Conservation (phyloP, 2,113 vertebrate genomes). For the Trichechus manatus region DNA sequence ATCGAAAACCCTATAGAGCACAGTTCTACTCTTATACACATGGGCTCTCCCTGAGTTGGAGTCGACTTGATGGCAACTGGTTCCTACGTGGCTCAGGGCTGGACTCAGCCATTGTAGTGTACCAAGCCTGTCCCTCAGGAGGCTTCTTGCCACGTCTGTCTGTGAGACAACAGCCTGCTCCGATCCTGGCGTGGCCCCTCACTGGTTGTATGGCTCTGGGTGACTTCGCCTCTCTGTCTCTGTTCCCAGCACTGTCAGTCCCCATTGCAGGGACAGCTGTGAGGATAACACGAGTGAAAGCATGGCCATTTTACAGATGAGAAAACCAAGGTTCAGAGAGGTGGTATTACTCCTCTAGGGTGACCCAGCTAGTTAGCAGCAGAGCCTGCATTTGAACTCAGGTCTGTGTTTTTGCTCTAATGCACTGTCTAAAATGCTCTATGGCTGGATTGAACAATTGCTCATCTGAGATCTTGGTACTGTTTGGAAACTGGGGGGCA, state of each 20-base stretch:
- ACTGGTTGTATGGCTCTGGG: accelerated
- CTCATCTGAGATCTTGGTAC: background rate
- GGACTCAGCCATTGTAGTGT: background rate
- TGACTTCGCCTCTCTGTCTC: background rate
- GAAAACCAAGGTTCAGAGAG: background rate
- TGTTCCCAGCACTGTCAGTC: background rate
- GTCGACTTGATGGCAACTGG: background rate
- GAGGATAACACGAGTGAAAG: background rate
- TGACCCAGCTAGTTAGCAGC: background rate
- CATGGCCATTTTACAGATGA: background rate
- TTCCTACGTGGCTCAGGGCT: background rate
- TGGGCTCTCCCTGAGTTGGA: background rate
- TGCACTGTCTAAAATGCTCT: background rate
- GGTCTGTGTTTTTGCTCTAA: background rate
- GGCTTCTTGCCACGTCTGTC: background rate
- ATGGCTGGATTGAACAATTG: background rate
- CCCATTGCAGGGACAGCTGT: no score
- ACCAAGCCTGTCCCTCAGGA: background rate
- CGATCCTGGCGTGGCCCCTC: background rate
- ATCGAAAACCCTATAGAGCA: background rate
- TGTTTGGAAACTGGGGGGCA: accelerated
- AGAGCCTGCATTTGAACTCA: background rate
- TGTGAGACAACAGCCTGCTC: background rate
- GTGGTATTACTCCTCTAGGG: background rate
- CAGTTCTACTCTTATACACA: background rate